Conservation (phyloP, 2,113 vertebrate species). For the Diglossa brunneiventris region DNA sequence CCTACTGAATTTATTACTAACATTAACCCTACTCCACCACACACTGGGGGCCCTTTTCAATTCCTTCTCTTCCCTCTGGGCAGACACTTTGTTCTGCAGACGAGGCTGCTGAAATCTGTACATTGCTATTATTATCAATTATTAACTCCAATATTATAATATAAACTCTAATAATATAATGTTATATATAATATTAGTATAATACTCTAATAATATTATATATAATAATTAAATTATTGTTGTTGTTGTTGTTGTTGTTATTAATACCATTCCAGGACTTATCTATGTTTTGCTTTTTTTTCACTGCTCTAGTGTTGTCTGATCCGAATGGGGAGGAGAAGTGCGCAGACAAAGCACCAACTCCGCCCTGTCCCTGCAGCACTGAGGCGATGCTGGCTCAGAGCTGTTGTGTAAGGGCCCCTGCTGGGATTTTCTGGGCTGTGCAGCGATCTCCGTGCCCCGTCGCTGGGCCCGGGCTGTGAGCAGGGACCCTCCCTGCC, state of each 20-base stretch:
- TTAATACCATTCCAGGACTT: not conserved
- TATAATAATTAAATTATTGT: too few species aligned
- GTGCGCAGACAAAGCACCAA: not conserved
- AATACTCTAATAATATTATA: too few species aligned
- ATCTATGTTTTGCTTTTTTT: not conserved
- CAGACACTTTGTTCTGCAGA: not conserved
- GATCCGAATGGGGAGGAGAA: not conserved
- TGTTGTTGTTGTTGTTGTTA: too few species aligned
- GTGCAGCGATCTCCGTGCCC: not conserved
- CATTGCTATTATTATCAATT: not conserved
- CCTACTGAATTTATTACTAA: not conserved
- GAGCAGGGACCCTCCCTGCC: not conserved
- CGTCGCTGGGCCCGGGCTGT: fast-evolving
- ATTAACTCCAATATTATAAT: too few species aligned
- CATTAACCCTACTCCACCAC: not conserved
- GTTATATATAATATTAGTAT: too few species aligned
- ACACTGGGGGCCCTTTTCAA: not conserved
- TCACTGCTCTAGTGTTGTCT: not conserved
- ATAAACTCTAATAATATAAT: too few species aligned
- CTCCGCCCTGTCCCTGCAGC: not conserved
- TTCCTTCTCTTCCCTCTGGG: not conserved
- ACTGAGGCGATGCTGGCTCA: not conserved
- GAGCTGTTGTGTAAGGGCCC: not conserved
- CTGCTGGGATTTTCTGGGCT: not conserved
- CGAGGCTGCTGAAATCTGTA: not conserved